These are phyloP conservation scores for Trichonephila clavipes DNA, from an alignment of 1,140 invertebrate species.

Conservation along the genomic window DNA sequence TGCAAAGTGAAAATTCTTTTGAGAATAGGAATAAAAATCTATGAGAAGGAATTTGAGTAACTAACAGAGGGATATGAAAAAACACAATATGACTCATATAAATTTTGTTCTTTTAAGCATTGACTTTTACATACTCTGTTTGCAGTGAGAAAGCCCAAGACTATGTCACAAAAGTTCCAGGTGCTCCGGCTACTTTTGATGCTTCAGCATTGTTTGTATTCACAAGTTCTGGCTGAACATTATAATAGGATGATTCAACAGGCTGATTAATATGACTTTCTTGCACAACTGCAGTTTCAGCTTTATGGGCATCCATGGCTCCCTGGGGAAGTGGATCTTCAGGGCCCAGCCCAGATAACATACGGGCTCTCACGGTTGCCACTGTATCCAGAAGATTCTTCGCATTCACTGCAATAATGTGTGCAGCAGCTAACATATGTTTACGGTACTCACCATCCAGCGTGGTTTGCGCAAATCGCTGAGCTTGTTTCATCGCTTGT, in stretches of 20 bases:
- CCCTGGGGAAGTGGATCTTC: conserved; percentile 3
- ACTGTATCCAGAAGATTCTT: conserved; percentile 97
- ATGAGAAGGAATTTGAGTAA: neutral
- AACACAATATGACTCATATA: conserved; percentile 37
- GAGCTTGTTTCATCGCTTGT: conserved; percentile 95
- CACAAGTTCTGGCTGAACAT: conserved; percentile 35
- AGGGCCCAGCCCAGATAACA: conserved; percentile 48
- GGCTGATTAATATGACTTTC: conserved; percentile 12
- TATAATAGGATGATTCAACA: conserved; percentile 68
- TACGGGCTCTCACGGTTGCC: conserved; percentile 90
- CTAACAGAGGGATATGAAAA: neutral
- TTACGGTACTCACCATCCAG: conserved; percentile 95
- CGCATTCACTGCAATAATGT: conserved; percentile 96
- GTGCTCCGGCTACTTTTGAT: neutral
- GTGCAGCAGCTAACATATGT: conserved; percentile 96
- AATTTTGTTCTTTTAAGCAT: conserved; percentile 63
- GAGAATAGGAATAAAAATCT: neutral
- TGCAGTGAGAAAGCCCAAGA: neutral
- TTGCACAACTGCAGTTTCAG: neutral
- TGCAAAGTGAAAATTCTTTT: neutral
- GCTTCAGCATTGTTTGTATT: conserved; percentile 4
- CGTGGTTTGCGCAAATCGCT: conserved; percentile 94
- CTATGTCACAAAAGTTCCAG: conserved; percentile 62
- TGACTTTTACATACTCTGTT: neutral
- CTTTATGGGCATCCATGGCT: neutral